Percentiles rank a stretch among this genome's conserved stretches.
These are phyloP conservation scores for Laticauda colubrina DNA, from an alignment of 2,113 vertebrate genomes.

Conservation along the genomic window DNA sequence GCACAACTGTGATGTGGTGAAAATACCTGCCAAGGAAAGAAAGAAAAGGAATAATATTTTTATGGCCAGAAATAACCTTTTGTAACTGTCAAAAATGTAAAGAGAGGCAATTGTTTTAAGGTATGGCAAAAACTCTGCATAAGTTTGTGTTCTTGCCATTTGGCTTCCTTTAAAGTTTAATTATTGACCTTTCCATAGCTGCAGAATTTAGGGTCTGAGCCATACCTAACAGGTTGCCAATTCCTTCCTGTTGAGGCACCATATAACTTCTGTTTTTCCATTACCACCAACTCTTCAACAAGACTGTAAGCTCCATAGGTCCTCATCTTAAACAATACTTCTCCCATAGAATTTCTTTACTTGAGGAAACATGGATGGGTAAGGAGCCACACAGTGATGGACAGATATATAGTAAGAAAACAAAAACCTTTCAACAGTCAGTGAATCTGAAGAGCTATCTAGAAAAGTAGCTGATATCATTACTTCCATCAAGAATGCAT, in stretches of 20 bases:
- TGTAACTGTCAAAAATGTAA: constrained; percentile 1
- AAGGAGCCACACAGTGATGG: neutral
- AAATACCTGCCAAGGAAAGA: neutral
- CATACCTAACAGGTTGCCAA: neutral
- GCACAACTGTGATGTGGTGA: neutral
- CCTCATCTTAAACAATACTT: neutral
- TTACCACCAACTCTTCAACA: neutral
- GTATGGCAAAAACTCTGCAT: neutral
- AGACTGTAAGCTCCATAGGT: neutral
- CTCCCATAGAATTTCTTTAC: neutral
- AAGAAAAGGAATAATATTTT: neutral
- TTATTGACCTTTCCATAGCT: neutral
- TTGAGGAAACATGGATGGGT: neutral
- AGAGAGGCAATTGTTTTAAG: constrained; percentile 3
- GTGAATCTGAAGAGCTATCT: neutral
- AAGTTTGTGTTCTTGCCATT: neutral
- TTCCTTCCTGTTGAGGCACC: neutral
- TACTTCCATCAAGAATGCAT: neutral
- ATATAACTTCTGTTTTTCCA: neutral
- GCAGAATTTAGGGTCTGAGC: neutral
- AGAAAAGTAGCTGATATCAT: neutral
- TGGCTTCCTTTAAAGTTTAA: neutral
- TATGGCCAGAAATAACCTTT: neutral
- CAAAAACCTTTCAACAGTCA: neutral
- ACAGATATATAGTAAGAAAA: neutral